Evolutionary conservation across 2,797 vertebrate genomes (phyloP).

Genomic region (Gobionotothen gibberifrons): DNA sequence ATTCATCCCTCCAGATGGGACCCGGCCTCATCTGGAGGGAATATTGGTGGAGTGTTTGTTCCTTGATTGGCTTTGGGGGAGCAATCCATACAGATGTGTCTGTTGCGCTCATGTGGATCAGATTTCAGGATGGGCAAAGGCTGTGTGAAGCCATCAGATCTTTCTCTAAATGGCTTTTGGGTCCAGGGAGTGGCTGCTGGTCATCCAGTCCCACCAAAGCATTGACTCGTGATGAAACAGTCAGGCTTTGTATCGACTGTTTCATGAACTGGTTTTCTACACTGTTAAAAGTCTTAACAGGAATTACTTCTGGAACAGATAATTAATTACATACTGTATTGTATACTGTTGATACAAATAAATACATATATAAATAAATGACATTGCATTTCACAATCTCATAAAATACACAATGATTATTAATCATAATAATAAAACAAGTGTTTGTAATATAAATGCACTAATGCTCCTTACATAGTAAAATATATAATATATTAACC

Average conservation of each 20-base stretch:
- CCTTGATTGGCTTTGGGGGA: conserved; percentile 78
- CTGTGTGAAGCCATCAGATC: conserved; percentile 72
- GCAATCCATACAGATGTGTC: conserved; percentile 79
- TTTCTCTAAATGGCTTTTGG: conserved; percentile 67
- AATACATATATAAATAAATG: neutral
- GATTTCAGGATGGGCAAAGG: conserved; percentile 67
- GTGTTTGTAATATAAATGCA: neutral
- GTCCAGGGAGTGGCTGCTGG: conserved; percentile 61
- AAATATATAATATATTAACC: neutral
- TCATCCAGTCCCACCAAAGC: conserved; percentile 65
- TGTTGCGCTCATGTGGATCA: conserved; percentile 72
- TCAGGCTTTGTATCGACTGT: conserved; percentile 35
- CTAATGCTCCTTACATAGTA: no score
- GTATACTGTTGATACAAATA: neutral
- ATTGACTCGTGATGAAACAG: conserved; percentile 63
- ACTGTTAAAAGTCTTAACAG: conserved; percentile 5
- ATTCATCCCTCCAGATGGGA: conserved; percentile 67
- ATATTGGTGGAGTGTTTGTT: conserved; percentile 81
- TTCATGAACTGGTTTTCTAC: conserved; percentile 41
- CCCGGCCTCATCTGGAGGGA: conserved; percentile 73
- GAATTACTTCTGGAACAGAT: neutral
- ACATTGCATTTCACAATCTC: neutral
- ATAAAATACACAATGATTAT: neutral
- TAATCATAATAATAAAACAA: neutral
- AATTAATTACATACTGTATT: neutral